phyloP scores from a whole-genome alignment of 1,140 invertebrate species.

The Heliothis virescens region DNA sequence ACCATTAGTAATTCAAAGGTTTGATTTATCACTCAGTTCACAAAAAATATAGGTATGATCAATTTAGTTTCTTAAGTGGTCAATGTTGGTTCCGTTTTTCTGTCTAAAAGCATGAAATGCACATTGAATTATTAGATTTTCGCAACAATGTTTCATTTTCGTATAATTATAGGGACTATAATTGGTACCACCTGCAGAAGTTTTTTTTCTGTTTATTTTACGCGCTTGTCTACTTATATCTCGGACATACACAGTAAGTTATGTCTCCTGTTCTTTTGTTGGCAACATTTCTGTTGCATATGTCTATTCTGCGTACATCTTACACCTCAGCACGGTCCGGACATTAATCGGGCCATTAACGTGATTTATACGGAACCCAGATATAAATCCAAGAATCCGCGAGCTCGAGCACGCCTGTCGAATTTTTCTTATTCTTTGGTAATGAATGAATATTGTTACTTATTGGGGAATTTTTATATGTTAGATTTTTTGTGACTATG shows the following conservation, averaged over 20 bases:
- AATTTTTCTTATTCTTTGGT: conserved; percentile 57
- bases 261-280: conserved; percentile 50
- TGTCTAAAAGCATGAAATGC: too few relatives aligned
- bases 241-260: background rate
- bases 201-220: conserved; percentile 25
- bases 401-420: conserved; percentile 62
- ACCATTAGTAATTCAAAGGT: too few relatives aligned
- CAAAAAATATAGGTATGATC: too few relatives aligned
- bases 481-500: background rate
- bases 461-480: background rate
- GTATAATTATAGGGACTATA: background rate
- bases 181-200: background rate
- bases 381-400: conserved; percentile 67
- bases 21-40: too few relatives aligned
- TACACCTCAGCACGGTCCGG: conserved; percentile 60
- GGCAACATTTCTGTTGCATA: conserved; percentile 54
- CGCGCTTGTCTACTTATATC: background rate
- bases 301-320: conserved; percentile 64
- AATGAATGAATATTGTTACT: conserved; percentile 45
- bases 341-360: conserved; percentile 72
- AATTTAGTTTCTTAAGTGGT: too few relatives aligned
- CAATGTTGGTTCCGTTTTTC: too few relatives aligned
- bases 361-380: conserved; percentile 68
- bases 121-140: background rate
- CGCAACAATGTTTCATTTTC: background rate